These are phyloP conservation scores for Xylophagus ater DNA, from an alignment of 2,888 invertebrate species.

Conservation along the genomic window DNA sequence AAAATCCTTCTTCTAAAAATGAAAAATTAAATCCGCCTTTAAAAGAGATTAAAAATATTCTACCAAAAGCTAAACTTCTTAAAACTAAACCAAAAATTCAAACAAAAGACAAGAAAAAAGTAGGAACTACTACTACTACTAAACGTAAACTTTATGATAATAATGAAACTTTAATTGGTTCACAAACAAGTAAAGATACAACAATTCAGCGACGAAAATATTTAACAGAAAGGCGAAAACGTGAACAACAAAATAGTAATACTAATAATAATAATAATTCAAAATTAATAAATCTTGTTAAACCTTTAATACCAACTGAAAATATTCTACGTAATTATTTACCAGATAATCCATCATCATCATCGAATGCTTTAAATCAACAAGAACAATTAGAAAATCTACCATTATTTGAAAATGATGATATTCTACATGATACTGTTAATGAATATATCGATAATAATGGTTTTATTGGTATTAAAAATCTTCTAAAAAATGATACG, in stretches of 20 bases:
- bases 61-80: too few relatives aligned
- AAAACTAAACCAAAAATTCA: too few relatives aligned
- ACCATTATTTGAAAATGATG: conserved; percentile 3
- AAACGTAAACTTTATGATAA: too few relatives aligned
- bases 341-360: too few relatives aligned
- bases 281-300: conserved; percentile 4
- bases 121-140: too few relatives aligned
- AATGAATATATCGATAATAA: conserved; percentile 6
- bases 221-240: conserved; percentile 3
- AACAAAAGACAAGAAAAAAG: too few relatives aligned
- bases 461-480: conserved; percentile 8
- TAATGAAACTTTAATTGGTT: neutral
- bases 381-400: neutral
- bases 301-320: conserved; percentile 3
- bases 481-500: neutral
- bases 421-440: conserved; percentile 2
- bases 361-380: neutral
- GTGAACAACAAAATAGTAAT: too few relatives aligned
- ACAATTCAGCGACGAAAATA: conserved; percentile 6
- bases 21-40: too few relatives aligned
- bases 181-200: conserved; percentile 1
- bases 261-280: neutral
- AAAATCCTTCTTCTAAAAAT: too few relatives aligned
- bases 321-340: too few relatives aligned
- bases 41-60: too few relatives aligned